Conservation (phyloP, 2,888 invertebrate genomes). For the Cyaniris semiargus region DNA sequence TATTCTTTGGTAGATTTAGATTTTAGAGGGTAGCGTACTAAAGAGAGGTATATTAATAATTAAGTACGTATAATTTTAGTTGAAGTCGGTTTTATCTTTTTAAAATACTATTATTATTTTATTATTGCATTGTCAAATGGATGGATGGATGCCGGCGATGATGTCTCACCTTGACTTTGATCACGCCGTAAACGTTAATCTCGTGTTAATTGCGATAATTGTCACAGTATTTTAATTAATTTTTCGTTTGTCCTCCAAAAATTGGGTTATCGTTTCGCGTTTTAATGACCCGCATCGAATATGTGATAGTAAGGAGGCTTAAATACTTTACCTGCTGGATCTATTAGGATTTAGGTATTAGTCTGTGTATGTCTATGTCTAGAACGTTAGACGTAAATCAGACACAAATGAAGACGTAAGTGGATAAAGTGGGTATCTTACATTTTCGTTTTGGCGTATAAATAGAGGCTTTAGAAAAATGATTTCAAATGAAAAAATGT, state of each 20-base stretch:
- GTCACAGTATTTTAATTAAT: conserved; percentile 14
- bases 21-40: no score
- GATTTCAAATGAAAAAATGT: no score
- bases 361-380: not conserved
- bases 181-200: not conserved
- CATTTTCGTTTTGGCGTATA: no score
- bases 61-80: no score
- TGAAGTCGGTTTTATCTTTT: no score
- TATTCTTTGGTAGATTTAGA: no score
- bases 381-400: not conserved
- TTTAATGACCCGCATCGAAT: not conserved
- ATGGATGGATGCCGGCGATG: not conserved
- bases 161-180: conserved; percentile 6
- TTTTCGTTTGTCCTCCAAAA: conserved; percentile 20
- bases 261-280: conserved; percentile 1
- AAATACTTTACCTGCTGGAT: not conserved
- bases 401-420: no score
- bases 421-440: no score
- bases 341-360: not conserved
- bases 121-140: not conserved
- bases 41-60: no score
- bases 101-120: no score
- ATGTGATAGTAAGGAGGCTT: not conserved
- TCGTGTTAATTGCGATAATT: conserved; percentile 13
- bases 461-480: no score